Base-by-base conservation (phyloP, 2,888 invertebrate species). In the Drosophila monieri region DNA sequence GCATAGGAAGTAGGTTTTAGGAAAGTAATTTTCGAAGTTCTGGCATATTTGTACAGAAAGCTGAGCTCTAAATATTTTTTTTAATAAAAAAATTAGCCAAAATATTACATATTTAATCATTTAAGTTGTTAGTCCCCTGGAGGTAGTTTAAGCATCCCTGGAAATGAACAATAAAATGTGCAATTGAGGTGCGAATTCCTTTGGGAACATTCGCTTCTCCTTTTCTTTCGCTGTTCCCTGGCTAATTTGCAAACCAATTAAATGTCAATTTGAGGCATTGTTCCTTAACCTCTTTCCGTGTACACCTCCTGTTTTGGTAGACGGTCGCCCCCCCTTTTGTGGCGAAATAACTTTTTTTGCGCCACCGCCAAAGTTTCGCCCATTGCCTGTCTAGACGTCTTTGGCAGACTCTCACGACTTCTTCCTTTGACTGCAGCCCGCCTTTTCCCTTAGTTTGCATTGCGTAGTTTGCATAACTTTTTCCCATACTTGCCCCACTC, bases 211-310 rank as follows among this genome's bases (percentile, higher is more conserved):
- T 41, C 55, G 61, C 21, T 39, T 30, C 71, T 77, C 75, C 67
- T 73, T 73, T 14, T 4, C 21, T 4, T 76, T 70, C 49, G 25
- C 57, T 66, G 62, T 51, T 64, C 48, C 54, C 48, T 62, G 74
- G 89, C 85, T 87, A 89, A 89, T 89, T 88, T 88, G 80, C 85
- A 77, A 80, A 89, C 88, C 88, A 88, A 88, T 88, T 88, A 88
- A 89, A 88, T 88, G 83, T 85, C 89, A 89, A 88, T 89, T 89
- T 88, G 77, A 87, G 81, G 87, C 88, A 88, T 84, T 84, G 85
- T 88, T 85, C 76, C 52, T 53, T 59, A 49, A 44, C 44, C 47
- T 41, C 44, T 18, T 35, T 35, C 35, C 35, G 35, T n/a, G 6
- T n/a, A 35, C 12, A 35, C n/a, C 35, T 5, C 21, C 10, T 21